phyloP scores from a whole-genome alignment of 2,888 invertebrate species.

The Alloscopus bannaensis region DNA sequence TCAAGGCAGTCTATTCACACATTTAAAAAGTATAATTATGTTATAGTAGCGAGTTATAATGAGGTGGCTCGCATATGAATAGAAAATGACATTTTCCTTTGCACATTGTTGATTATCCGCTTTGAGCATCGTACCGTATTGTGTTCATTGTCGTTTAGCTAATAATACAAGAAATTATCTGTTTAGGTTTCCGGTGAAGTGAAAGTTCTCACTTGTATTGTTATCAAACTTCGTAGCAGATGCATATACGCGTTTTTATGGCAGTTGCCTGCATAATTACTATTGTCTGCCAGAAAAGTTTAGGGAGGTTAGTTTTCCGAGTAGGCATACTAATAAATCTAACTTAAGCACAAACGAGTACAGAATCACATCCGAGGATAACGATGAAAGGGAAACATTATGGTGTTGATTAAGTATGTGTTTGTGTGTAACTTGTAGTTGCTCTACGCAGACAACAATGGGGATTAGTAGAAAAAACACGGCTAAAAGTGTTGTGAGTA shows the following conservation, averaged over 20 bases:
- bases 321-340: background rate
- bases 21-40: background rate
- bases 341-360: background rate
- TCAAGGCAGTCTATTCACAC: background rate
- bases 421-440: no score
- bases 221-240: slow-evolving; percentile 22
- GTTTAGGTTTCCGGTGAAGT: slow-evolving; percentile 38
- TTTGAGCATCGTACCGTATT: background rate
- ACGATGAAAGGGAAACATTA: slow-evolving; percentile 9
- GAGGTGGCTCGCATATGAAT: background rate
- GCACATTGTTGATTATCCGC: background rate
- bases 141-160: background rate
- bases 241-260: slow-evolving; percentile 7
- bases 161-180: background rate
- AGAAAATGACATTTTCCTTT: background rate
- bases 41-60: background rate
- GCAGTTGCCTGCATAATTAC: background rate
- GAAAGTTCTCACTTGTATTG: slow-evolving; percentile 45
- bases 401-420: no score
- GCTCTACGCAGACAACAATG: no score
- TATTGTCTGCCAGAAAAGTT: background rate
- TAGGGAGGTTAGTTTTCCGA: background rate
- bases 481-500: background rate
- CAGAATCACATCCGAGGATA: background rate
- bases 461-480: no score